phyloP scores from a whole-genome alignment of 2,113 vertebrate genomes.

The Rhinogobius similis region DNA sequence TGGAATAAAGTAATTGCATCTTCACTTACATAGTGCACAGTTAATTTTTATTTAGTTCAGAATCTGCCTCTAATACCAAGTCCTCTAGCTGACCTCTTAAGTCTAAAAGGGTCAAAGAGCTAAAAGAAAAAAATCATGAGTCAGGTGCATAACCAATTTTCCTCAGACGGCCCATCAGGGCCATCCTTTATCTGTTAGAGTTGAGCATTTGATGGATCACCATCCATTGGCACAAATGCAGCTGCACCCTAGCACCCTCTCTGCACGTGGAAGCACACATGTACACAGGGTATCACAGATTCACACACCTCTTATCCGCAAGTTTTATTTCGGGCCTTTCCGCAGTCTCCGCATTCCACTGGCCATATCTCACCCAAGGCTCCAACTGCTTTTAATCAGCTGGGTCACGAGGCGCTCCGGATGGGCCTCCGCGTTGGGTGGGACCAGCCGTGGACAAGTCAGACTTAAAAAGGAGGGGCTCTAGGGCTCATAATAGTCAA shows the following conservation, averaged over 20 bases:
- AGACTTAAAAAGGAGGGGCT: slow-evolving; percentile 23
- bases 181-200: slow-evolving; percentile 51
- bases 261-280: slow-evolving; percentile 15
- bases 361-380: slow-evolving; percentile 71
- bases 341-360: slow-evolving; percentile 74
- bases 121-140: slow-evolving; percentile 22
- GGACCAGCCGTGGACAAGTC: slow-evolving; percentile 59
- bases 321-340: slow-evolving; percentile 57
- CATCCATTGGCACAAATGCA: slow-evolving; percentile 39
- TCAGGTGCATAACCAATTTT: slow-evolving; percentile 43
- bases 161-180: slow-evolving; percentile 26
- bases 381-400: slow-evolving; percentile 80
- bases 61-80: no score
- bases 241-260: slow-evolving; percentile 15
- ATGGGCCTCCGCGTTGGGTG: slow-evolving; percentile 76
- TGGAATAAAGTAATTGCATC: no score
- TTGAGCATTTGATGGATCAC: slow-evolving; percentile 53
- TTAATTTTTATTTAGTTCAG: no score
- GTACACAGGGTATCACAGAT: slow-evolving; percentile 26
- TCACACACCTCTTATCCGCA: slow-evolving; percentile 48
- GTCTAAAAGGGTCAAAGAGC: slow-evolving; percentile 39
- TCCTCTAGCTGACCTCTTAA: not conserved
- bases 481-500: slow-evolving; percentile 66
- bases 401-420: slow-evolving; percentile 78
- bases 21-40: no score